Percentiles rank a stretch among this genome's conserved stretches.
Evolutionary conservation across 2,113 vertebrate genomes (phyloP).

Genomic region (Chlamydotis undulata): DNA sequence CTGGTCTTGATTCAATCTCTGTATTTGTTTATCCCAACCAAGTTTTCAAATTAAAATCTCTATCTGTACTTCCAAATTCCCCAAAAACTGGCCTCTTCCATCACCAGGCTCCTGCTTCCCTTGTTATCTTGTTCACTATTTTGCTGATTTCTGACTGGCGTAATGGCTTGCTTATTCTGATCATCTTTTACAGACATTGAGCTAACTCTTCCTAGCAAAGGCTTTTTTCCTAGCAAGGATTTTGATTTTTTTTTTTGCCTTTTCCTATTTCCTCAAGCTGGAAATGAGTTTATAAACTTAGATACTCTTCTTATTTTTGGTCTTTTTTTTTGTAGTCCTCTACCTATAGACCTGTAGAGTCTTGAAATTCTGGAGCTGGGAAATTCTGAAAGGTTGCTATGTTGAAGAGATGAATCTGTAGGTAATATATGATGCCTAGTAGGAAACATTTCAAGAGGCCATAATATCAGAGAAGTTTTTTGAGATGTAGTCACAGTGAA

Average conservation of each 20-base stretch:
- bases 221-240: background rate
- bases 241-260: background rate
- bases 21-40: background rate
- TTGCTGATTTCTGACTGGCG: background rate
- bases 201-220: background rate
- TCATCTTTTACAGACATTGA: background rate
- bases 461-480: background rate
- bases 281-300: background rate
- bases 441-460: background rate
- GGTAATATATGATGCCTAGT: background rate
- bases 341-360: background rate
- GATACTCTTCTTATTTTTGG: background rate
- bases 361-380: background rate
- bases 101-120: background rate
- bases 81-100: background rate
- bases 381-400: background rate
- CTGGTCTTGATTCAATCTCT: background rate
- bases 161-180: background rate
- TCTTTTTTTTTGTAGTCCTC: background rate
- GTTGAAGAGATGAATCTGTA: background rate
- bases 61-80: background rate
- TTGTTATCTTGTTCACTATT: background rate
- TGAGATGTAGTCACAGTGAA: background rate
- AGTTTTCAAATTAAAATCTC: background rate
- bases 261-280: background rate